phyloP scores from a whole-genome alignment of 2,113 vertebrate genomes.

The Daphoenositta chrysoptera region DNA sequence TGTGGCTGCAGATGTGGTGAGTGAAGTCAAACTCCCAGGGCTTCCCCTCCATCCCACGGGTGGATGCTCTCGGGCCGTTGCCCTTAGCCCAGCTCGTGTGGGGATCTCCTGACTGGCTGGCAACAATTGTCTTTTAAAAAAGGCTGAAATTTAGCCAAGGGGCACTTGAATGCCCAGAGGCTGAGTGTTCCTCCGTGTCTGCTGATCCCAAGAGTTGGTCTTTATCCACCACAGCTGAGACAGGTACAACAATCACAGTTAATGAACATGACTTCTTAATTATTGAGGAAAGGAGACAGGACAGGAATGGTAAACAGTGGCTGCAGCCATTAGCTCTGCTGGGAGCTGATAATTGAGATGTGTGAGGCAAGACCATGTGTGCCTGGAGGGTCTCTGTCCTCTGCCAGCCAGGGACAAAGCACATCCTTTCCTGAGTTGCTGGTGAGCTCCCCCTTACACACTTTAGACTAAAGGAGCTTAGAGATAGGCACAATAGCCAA shows the following conservation, averaged over 20 bases:
- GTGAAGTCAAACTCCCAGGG: neutral
- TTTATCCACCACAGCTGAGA: neutral
- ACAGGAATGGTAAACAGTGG: neutral
- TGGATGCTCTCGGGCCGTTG: fast-evolving
- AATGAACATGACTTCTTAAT: neutral
- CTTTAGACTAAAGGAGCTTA: neutral
- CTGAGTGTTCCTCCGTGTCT: neutral
- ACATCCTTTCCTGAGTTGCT: neutral
- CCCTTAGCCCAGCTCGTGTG: neutral
- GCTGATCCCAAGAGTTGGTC: neutral
- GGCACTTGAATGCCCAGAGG: neutral
- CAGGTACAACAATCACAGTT: neutral
- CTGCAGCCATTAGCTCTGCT: neutral
- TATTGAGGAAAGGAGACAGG: neutral
- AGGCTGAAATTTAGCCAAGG: neutral
- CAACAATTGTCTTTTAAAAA: neutral
- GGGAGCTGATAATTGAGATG: neutral
- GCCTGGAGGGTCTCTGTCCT: neutral
- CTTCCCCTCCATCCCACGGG: neutral
- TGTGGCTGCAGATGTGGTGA: neutral
- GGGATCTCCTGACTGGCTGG: neutral
- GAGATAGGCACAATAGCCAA: neutral
- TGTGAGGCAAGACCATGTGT: neutral
- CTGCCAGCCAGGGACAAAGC: neutral
- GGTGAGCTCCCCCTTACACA: neutral